Percentiles rank a stretch among this genome's conserved stretches.
These are phyloP conservation scores for Aquatica leii DNA, from an alignment of 2,888 invertebrate genomes.

Conservation along the genomic window DNA sequence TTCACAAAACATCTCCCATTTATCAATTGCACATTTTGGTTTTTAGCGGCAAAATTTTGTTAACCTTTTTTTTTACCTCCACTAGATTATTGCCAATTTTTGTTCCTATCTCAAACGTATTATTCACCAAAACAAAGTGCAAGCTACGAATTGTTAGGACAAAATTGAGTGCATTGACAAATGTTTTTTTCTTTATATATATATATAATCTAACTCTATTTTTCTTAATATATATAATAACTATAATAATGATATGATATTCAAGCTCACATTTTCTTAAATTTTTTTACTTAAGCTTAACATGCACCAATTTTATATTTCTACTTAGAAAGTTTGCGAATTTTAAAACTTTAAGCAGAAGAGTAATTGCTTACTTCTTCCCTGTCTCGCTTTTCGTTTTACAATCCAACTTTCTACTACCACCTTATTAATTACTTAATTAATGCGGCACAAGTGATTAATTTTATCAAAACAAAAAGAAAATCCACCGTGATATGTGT, in stretches of 20 bases:
- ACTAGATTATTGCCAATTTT: constrained; percentile 4
- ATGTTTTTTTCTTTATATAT: constrained; percentile 39
- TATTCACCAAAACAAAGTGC: not conserved
- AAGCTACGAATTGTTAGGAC: not conserved
- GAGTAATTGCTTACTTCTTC: constrained; percentile 36
- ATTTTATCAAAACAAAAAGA: constrained; percentile 43
- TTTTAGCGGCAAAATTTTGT: constrained; percentile 23
- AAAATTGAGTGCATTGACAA: constrained; percentile 51
- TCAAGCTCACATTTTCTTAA: constrained; percentile 52
- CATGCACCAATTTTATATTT: constrained; percentile 37
- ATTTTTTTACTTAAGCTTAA: constrained; percentile 34
- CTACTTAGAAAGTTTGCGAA: not conserved
- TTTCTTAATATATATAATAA: constrained; percentile 39
- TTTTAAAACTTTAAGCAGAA: constrained; percentile 33
- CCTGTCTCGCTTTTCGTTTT: constrained; percentile 46
- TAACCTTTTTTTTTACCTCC: constrained; percentile 17
- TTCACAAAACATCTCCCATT: constrained; percentile 57
- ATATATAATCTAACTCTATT: constrained; percentile 30
- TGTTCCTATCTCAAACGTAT: not conserved
- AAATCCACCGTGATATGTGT: constrained; percentile 55
- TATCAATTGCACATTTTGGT: constrained; percentile 48
- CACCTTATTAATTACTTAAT: constrained; percentile 24
- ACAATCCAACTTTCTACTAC: constrained; percentile 15
- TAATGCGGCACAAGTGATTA: constrained; percentile 57
- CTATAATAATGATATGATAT: constrained; percentile 52